phyloP scores from a whole-genome alignment of 2,113 vertebrate genomes.

The Seriola rivoliana region DNA sequence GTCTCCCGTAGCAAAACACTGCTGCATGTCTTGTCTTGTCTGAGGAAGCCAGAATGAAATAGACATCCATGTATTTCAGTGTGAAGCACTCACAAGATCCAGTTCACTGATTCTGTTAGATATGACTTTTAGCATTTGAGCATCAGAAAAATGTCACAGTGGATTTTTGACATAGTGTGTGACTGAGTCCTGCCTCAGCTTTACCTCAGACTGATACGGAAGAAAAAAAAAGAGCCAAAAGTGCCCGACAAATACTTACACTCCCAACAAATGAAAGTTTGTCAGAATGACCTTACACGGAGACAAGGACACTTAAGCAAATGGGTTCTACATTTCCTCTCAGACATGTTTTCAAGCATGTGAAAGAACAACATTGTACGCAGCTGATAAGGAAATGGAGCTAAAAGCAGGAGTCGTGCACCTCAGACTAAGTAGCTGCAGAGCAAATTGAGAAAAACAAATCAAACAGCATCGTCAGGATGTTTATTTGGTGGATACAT shows the following conservation, averaged over 20 bases:
- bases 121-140: neutral
- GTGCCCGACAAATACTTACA: neutral
- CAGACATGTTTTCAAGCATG: constrained; percentile 3
- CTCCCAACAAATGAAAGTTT: constrained; percentile 17
- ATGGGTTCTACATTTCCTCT: constrained; percentile 21
- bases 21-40: constrained; percentile 36
- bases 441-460: constrained; percentile 1
- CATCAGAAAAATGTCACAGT: neutral
- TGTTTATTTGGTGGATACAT: constrained; percentile 15
- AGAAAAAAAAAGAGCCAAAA: neutral
- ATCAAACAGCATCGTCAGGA: neutral
- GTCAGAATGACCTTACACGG: constrained; percentile 23
- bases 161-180: neutral
- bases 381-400: constrained; percentile 11
- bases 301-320: constrained; percentile 35
- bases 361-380: constrained; percentile 23
- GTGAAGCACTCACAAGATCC: neutral
- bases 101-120: neutral
- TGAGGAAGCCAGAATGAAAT: neutral
- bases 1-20: constrained; percentile 52
- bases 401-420: constrained; percentile 16
- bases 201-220: constrained; percentile 1
- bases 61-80: neutral
- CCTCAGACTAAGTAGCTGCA: neutral
- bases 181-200: neutral